Percentiles rank a stretch among this genome's conserved stretches.
Evolutionary conservation across 92 coral and sea anemone species (phyloP).

Genomic region (Epizoanthus fatuus): DNA sequence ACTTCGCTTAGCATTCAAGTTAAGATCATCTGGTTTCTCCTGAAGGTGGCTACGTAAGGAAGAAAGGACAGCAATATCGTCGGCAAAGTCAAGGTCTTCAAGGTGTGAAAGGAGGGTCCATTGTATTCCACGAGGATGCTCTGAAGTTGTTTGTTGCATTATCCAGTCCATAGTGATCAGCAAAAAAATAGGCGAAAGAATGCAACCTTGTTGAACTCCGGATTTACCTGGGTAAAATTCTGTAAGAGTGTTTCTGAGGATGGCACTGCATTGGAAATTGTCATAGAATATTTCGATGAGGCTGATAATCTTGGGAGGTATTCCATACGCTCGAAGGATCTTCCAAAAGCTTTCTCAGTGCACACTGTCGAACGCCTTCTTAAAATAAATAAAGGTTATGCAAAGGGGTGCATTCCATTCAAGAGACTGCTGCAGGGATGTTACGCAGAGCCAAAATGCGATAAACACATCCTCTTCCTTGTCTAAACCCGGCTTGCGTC

Average conservation of each 20-base stretch:
- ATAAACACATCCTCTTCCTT: conserved; percentile 32
- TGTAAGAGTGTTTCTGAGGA: conserved; percentile 22
- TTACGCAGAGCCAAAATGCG: conserved; percentile 45
- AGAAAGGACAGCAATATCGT: conserved; percentile 24
- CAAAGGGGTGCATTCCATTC: conserved; percentile 29
- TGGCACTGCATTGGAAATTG: conserved; percentile 6
- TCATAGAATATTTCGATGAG: background rate
- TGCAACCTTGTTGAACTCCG: conserved; percentile 46
- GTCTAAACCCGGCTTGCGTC: conserved; percentile 21
- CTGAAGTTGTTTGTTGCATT: too few species aligned
- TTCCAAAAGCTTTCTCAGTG: conserved; percentile 20
- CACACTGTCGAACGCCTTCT: conserved; percentile 17
- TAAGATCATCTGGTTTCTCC: background rate
- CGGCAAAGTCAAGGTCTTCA: conserved; percentile 53
- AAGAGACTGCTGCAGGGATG: conserved; percentile 38
- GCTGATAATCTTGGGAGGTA: conserved; percentile 31
- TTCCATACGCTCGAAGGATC: conserved; percentile 32
- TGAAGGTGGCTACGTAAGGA: conserved; percentile 1
- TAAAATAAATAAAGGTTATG: conserved; percentile 27
- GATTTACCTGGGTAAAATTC: conserved; percentile 36
- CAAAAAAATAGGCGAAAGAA: conserved; percentile 39
- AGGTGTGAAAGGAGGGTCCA: conserved; percentile 46
- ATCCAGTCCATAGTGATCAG: conserved; percentile 35
- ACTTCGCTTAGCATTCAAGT: background rate
- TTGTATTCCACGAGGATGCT: conserved; percentile 30